Base-by-base conservation (phyloP, 2,888 invertebrate species). In the Scaptomyza parva region DNA sequence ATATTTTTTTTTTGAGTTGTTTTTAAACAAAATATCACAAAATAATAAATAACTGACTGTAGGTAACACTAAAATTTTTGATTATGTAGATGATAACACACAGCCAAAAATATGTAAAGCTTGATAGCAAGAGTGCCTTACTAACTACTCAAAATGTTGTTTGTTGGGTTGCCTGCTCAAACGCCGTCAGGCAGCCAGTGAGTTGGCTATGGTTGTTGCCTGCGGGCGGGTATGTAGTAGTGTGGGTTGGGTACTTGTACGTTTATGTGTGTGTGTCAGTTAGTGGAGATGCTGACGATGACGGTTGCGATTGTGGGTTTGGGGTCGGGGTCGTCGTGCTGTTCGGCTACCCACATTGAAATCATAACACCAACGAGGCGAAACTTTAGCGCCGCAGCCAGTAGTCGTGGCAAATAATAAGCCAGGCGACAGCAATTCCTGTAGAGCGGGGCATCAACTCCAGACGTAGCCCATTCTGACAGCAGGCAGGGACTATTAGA, bases 321-420 rank as follows among this genome's bases (percentile, higher is more conserved):
- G 47, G 73, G 81, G 78, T 74, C 75, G 70, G 75, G 76, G 76
- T 85, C 65, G 81, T 82, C 71, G 86, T 86, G 88, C 88, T 77
- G 84, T 88, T 86, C 81, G 87, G 77, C 84, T 86, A 72, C 86
- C 82, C 82, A 88, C 88, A 83, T 83, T 74, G 82, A 83, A 83
- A 83, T 83, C 82, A 83, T 83, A 83, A 83, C 82, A 83, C 82
- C 88, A 83, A 83, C 82, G 88, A 83, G 84, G 86, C 82, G 87
- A 83, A 83, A 83, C 88, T 88, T 82, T 70, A 88, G 80, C 80
- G 86, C 73, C 86, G 64, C 84, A 82, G 83, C 86, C 84, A 82
- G 83, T 84, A 79, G 86, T 82, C 82, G 84, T 83, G 84, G 88
- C 88, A 82, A 88, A 82, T 82, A 82, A 82, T 82, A 82, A 82